Evolutionary conservation across 2,888 invertebrate species (phyloP).

Genomic region (Pteria penguin): DNA sequence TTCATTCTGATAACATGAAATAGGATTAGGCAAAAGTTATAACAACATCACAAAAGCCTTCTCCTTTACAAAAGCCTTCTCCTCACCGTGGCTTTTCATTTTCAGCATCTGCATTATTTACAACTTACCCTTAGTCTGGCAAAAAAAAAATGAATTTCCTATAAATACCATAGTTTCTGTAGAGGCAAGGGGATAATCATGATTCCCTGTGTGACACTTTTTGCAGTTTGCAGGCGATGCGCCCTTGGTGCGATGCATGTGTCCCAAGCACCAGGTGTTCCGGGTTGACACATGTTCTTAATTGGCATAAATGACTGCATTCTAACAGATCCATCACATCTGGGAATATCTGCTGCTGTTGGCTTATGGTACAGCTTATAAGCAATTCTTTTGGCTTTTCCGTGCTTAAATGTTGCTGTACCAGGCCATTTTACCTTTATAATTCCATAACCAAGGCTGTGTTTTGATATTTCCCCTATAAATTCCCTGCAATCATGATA

Average conservation of each 20-base stretch:
- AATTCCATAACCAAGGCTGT: background rate
- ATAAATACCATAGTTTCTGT: too few relatives aligned
- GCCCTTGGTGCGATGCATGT: background rate
- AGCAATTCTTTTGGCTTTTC: background rate
- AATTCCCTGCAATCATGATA: background rate
- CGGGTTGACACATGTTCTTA: background rate
- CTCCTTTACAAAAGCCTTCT: too few relatives aligned
- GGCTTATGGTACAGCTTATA: background rate
- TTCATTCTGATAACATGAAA: too few relatives aligned
- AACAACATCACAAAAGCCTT: too few relatives aligned
- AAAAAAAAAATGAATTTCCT: too few relatives aligned
- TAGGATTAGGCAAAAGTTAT: too few relatives aligned
- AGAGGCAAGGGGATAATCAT: too few relatives aligned
- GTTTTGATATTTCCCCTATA: background rate
- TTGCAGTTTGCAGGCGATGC: background rate
- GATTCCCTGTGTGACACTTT: too few relatives aligned
- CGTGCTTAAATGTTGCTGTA: background rate
- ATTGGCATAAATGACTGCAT: conserved; percentile 4
- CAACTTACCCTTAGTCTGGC: too few relatives aligned
- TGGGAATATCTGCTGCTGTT: background rate
- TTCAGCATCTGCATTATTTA: too few relatives aligned
- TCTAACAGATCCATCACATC: background rate
- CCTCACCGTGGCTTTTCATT: too few relatives aligned
- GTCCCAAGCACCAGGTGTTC: background rate
- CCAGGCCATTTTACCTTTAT: background rate